A percentile compares a stretch with the other conserved stretches of the same genome.
Evolutionary conservation across 2,888 invertebrate species (phyloP).

Genomic region (Rhimphoctona megacephalus): DNA sequence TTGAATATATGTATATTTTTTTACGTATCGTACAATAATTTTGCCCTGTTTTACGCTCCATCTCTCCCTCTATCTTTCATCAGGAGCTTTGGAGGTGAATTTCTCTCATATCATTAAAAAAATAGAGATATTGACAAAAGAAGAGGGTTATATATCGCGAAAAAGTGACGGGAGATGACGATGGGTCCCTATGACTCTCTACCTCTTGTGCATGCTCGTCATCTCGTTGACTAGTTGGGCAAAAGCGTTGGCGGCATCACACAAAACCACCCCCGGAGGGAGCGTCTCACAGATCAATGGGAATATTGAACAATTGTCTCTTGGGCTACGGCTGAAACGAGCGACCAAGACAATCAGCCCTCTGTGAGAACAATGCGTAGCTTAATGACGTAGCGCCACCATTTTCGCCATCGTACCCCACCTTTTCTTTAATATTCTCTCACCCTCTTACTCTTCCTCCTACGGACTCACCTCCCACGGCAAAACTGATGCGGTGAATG

Average conservation of each 20-base stretch:
- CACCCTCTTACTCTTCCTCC: constrained; percentile 5
- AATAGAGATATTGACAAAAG: constrained; percentile 84
- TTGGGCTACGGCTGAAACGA: constrained; percentile 83
- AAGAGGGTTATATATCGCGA: constrained; percentile 68
- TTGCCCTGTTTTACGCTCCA: constrained; percentile 48
- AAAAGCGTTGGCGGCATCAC: constrained; percentile 67
- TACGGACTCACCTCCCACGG: constrained; percentile 34
- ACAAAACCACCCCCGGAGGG: constrained; percentile 72
- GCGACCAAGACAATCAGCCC: constrained; percentile 84
- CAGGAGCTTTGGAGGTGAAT: constrained; percentile 32
- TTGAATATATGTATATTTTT: constrained; percentile 34
- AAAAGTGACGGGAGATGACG: constrained; percentile 67
- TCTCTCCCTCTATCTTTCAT: constrained; percentile 41
- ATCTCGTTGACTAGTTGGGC: constrained; percentile 54
- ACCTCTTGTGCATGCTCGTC: constrained; percentile 10
- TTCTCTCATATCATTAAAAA: constrained; percentile 82
- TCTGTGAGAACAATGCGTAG: constrained; percentile 83
- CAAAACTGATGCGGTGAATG: constrained; percentile 56
- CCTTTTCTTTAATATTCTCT: constrained; percentile 44
- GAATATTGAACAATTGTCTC: constrained; percentile 85
- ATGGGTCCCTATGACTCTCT: constrained; percentile 24
- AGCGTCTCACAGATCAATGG: constrained; percentile 84
- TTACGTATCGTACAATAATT: constrained; percentile 37
- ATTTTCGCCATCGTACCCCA: constrained; percentile 77
- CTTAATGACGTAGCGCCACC: constrained; percentile 83